Evolutionary conservation across 2,113 vertebrate species (phyloP).

Genomic region (Galemys pyrenaicus): DNA sequence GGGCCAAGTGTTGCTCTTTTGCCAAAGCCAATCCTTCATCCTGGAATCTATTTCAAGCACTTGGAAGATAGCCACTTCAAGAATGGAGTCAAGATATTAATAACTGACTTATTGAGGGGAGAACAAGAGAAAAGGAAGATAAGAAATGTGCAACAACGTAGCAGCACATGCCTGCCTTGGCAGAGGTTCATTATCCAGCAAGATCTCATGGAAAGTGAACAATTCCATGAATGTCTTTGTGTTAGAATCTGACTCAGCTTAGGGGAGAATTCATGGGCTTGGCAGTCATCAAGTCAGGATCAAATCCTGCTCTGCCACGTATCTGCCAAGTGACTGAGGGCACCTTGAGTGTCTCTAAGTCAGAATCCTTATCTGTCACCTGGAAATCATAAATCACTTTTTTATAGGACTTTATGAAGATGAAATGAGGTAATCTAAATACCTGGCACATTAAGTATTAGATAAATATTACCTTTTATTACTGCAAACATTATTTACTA

Average conservation of each 20-base stretch:
- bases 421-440: conserved; percentile 44
- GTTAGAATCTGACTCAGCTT: not conserved
- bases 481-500: conserved; percentile 17
- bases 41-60: not conserved
- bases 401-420: not conserved
- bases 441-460: not conserved
- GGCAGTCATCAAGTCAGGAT: not conserved
- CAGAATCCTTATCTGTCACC: not conserved
- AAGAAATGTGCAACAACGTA: rapidly evolving
- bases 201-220: not conserved
- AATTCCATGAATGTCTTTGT: not conserved
- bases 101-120: not conserved
- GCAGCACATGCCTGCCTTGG: not conserved
- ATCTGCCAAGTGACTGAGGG: not conserved
- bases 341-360: not conserved
- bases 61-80: not conserved
- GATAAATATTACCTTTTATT: conserved; percentile 47
- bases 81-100: conserved; percentile 39
- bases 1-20: not conserved
- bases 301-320: not conserved
- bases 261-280: not conserved
- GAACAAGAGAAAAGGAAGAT: not conserved
- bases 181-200: not conserved
- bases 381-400: conserved; percentile 50
- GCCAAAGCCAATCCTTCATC: not conserved